Percentiles rank a stretch among this genome's conserved stretches.
Evolutionary conservation across 2,797 vertebrate species (phyloP).

Genomic region (Protonibea diacanthus): DNA sequence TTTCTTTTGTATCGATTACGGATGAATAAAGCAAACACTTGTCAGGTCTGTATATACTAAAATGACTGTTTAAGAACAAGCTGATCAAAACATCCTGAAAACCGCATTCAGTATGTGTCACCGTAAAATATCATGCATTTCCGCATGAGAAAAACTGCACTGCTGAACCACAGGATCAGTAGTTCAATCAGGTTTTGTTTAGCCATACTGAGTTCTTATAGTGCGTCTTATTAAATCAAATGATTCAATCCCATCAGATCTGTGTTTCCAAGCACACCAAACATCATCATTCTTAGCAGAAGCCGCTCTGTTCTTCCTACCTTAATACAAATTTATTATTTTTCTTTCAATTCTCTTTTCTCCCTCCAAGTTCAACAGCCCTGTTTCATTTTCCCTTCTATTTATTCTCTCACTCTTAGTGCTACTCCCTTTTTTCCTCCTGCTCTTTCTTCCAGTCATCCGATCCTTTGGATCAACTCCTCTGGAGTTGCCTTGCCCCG

Average conservation of each 20-base stretch:
- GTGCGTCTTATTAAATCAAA: constrained; percentile 29
- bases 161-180: constrained; percentile 24
- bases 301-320: constrained; percentile 3
- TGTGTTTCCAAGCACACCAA: constrained; percentile 14
- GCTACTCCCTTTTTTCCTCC: constrained; percentile 37
- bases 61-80: constrained; percentile 55
- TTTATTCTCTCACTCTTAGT: constrained; percentile 42
- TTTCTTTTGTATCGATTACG: constrained; percentile 79
- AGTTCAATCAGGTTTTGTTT: constrained; percentile 34
- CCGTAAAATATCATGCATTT: constrained; percentile 35
- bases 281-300: constrained; percentile 1
- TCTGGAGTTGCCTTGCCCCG: constrained; percentile 66
- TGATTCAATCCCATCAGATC: constrained; percentile 12
- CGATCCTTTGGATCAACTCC: constrained; percentile 77
- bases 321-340: constrained; percentile 37
- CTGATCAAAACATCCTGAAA: constrained; percentile 70
- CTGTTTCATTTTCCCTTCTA: constrained; percentile 52
- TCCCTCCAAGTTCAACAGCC: constrained; percentile 48
- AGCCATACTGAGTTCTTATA: constrained; percentile 19
- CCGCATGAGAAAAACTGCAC: constrained; percentile 16
- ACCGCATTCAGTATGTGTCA: constrained; percentile 38
- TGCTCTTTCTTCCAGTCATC: constrained; percentile 66
- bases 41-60: constrained; percentile 69
- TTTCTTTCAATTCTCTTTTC: constrained; percentile 30
- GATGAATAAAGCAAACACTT: constrained; percentile 78